phyloP scores from a whole-genome alignment of 2,797 vertebrate species.

The Micrastur ruficollis region DNA sequence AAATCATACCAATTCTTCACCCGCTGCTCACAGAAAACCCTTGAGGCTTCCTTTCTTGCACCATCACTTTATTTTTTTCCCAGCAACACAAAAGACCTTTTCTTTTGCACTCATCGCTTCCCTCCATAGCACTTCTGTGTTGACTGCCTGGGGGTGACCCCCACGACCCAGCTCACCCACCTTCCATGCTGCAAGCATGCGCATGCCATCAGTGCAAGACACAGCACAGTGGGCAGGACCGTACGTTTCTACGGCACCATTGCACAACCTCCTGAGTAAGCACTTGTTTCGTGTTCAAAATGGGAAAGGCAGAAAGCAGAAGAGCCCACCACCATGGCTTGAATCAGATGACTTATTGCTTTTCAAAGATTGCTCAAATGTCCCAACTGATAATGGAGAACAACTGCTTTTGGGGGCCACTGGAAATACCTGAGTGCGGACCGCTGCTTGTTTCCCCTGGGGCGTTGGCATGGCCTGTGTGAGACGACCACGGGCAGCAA shows the following conservation, averaged over 20 bases:
- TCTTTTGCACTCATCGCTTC: background rate
- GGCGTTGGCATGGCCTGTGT: background rate
- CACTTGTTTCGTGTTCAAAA: background rate
- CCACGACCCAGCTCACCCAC: background rate
- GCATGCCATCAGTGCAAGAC: rapidly evolving
- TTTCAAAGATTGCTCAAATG: constrained; percentile 3
- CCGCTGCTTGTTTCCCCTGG: rapidly evolving
- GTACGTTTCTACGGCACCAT: rapidly evolving
- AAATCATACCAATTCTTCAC: background rate
- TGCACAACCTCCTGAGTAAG: constrained; percentile 42
- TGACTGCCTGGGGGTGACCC: background rate
- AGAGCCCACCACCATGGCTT: background rate
- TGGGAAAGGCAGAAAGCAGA: constrained; percentile 55
- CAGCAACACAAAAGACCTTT: background rate
- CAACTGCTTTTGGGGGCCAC: background rate
- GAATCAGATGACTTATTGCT: background rate
- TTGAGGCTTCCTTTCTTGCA: background rate
- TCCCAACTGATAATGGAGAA: background rate
- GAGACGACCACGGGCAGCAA: background rate
- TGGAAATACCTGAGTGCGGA: background rate
- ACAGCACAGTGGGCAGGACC: rapidly evolving
- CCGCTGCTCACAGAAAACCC: background rate
- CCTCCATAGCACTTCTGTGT: rapidly evolving
- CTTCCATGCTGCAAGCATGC: rapidly evolving
- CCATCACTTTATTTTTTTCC: background rate